Evolutionary conservation across 2,888 invertebrate genomes (phyloP).

Genomic region (Cataglyphis altisquamis): DNA sequence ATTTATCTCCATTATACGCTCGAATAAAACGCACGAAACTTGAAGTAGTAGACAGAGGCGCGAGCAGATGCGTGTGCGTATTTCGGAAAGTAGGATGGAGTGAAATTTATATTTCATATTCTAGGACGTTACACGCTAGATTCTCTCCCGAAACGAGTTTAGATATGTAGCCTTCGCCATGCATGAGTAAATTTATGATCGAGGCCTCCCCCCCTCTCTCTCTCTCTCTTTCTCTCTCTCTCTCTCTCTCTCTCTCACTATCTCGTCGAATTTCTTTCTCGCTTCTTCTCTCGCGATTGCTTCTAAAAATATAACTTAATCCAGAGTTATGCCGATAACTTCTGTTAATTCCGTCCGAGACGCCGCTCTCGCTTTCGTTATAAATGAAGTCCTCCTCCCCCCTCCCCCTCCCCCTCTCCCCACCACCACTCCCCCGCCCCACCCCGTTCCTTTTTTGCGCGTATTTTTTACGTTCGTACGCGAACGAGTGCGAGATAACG

Average conservation of each 20-base stretch:
- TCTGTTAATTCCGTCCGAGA: slow-evolving; percentile 30
- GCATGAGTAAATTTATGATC: slow-evolving; percentile 47
- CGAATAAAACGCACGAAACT: not conserved
- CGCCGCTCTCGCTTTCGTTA: slow-evolving; percentile 24
- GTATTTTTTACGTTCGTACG: slow-evolving; percentile 41
- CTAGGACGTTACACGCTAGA: not conserved
- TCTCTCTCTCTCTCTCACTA: not conserved
- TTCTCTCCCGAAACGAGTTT: slow-evolving; percentile 22
- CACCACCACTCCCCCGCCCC: not conserved
- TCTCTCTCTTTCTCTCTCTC: too few relatives aligned
- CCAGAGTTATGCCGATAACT: slow-evolving; percentile 1
- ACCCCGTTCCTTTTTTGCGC: slow-evolving; percentile 4
- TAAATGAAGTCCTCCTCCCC: slow-evolving; percentile 27
- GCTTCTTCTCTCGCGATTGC: not conserved
- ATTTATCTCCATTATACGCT: slow-evolving; percentile 48
- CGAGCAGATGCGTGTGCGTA: slow-evolving; percentile 11
- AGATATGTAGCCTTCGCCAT: slow-evolving; percentile 21
- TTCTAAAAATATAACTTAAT: slow-evolving; percentile 28
- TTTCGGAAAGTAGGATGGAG: slow-evolving; percentile 27
- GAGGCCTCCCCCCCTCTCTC: not conserved
- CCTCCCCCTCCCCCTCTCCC: slow-evolving; percentile 26
- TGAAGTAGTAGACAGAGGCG: slow-evolving; percentile 4
- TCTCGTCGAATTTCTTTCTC: slow-evolving; percentile 12
- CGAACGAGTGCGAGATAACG: slow-evolving; percentile 49
- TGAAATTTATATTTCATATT: slow-evolving; percentile 34